Evolutionary conservation across 1,140 invertebrate genomes (phyloP), one percentile per base, ranked within the genome.

Genomic region (Pogonognathellus flavescens): DNA sequence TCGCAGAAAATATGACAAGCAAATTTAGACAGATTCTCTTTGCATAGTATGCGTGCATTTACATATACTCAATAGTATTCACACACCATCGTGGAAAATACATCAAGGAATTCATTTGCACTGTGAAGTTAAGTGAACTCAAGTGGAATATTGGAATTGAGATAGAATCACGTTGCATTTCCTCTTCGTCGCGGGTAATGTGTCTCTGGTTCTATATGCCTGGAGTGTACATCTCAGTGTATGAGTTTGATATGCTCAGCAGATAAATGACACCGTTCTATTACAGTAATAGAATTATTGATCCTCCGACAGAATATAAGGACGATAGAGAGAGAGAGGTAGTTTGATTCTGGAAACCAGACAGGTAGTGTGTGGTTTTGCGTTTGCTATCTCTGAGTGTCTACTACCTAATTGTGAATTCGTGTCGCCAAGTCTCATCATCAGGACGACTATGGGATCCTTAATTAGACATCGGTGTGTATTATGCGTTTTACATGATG

Each of bases 71-170:
- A 41, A 41, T 6, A 41, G 31, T 41, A 41, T 41, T 41, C 31
- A 41, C 53, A n/a, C 53, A 57, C 53, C n/a, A 25, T 70, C 20
- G n/a, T n/a, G n/a, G n/a, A n/a, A n/a, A n/a, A n/a, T 31, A 41
- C 18, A 10, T 25, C 66, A 16, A n/a, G 70, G 70, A 76, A 49
- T 76, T 76, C 41, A 50, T 76, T 76, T 76, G 41, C 70, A 14
- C 16, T 76, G 70, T 76, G 25, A 76, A 16, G 14, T 76, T 16
- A 76, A 50, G 70, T 76, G 70, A 76, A 76, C 70, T 76, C 25
- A 50, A 31, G 41, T 50, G 41, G 31, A 49, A 76, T 70, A 76
- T 76, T 76, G 14, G 41, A 76, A 76, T 76, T 76, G 70, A 31
- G 41, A 76, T 49, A 50, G 70, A 14, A 16, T 76, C 41, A 76